Evolutionary conservation across 1,140 invertebrate species (phyloP).

Genomic region (Drosophila subpulchrella): DNA sequence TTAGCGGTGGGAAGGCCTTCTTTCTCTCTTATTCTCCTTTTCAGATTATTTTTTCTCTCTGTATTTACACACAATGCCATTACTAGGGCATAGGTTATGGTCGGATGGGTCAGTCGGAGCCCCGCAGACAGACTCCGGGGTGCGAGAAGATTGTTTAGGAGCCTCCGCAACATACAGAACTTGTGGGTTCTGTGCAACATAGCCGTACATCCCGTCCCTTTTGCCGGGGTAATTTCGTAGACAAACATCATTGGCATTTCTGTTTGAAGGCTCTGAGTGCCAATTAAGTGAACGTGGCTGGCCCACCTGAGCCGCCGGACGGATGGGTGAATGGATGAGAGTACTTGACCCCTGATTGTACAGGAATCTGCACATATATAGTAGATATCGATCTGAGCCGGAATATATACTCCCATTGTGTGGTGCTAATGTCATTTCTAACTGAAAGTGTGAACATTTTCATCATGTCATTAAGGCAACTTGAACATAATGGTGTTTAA

Average conservation of each 20-base stretch:
- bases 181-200: conserved; percentile 4
- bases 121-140: conserved; percentile 11
- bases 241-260: conserved; percentile 59
- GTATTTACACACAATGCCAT: conserved; percentile 26
- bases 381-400: conserved; percentile 21
- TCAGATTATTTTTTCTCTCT: background rate
- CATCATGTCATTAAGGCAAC: background rate
- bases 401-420: too few relatives aligned
- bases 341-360: background rate
- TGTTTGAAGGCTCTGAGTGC: conserved; percentile 54
- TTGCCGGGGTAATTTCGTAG: conserved; percentile 42
- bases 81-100: conserved; percentile 25
- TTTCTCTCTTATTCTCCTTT: too few relatives aligned
- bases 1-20: background rate
- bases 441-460: background rate
- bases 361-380: background rate
- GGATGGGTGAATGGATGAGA: conserved; percentile 1
- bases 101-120: conserved; percentile 8
- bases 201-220: conserved; percentile 6
- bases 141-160: background rate
- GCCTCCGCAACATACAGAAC: conserved; percentile 1
- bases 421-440: conserved; percentile 23
- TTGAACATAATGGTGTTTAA: background rate
- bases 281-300: conserved; percentile 55
- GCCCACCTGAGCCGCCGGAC: conserved; percentile 29